A percentile compares a stretch with the other conserved stretches of the same genome.
Evolutionary conservation across 1,140 invertebrate genomes (phyloP).

Genomic region (Ylistrum balloti): DNA sequence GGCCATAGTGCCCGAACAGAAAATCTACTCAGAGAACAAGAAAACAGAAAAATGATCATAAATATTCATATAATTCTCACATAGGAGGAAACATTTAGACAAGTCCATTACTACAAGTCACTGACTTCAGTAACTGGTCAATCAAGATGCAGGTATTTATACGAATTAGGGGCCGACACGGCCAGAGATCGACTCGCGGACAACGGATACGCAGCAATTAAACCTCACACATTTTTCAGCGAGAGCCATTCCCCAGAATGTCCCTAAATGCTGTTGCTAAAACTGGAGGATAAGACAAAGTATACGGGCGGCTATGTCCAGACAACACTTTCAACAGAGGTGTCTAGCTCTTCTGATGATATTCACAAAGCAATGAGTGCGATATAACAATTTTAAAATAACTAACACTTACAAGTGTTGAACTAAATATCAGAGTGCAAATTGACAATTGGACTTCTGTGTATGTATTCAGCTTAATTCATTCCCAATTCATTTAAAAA

Average conservation of each 20-base stretch:
- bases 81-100: background rate
- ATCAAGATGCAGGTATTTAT: background rate
- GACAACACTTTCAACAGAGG: too few species aligned
- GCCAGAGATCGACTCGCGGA: background rate
- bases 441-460: too few species aligned
- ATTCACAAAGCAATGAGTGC: too few species aligned
- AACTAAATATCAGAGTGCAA: too few species aligned
- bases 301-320: too few species aligned
- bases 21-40: conserved; percentile 8
- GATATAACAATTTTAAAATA: too few species aligned
- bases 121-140: conserved; percentile 21
- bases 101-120: background rate
- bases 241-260: conserved; percentile 21
- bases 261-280: background rate
- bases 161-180: conserved; percentile 7
- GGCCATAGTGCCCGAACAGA: background rate
- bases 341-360: too few species aligned
- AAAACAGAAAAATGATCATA: background rate
- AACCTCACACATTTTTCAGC: background rate
- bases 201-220: conserved; percentile 7
- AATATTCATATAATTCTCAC: conserved; percentile 24
- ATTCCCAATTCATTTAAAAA: too few species aligned
- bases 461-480: too few species aligned
- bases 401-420: too few species aligned
- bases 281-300: background rate